phyloP scores from a whole-genome alignment of 2,797 vertebrate species.

The Sebastes cheni region DNA sequence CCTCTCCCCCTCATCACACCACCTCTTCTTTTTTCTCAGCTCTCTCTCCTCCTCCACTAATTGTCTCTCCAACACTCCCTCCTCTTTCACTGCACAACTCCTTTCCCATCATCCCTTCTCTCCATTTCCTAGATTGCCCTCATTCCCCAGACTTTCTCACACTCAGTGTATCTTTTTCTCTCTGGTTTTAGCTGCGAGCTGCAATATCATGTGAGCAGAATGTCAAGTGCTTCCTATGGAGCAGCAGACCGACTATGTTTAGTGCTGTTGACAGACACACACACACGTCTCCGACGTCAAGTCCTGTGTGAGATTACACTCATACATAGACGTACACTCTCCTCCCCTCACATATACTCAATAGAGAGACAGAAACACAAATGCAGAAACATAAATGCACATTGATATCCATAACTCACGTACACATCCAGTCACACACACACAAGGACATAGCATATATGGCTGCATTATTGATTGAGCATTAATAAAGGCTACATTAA shows the following conservation, averaged over 20 bases:
- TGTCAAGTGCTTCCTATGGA: constrained; percentile 53
- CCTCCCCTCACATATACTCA: background rate
- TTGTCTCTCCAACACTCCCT: constrained; percentile 16
- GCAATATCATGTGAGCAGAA: constrained; percentile 75
- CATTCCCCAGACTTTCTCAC: constrained; percentile 12
- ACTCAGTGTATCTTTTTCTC: constrained; percentile 3
- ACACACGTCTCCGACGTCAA: background rate
- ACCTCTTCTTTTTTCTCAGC: constrained; percentile 18
- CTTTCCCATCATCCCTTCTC: constrained; percentile 1
- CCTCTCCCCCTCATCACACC: constrained; percentile 25
- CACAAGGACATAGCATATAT: background rate
- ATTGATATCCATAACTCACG: background rate
- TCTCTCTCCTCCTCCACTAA: constrained; percentile 4
- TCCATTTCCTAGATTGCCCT: background rate
- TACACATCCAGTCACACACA: background rate
- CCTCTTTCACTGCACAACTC: constrained; percentile 16
- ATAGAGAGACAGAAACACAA: background rate
- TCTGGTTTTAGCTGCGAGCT: constrained; percentile 46
- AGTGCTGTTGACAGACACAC: constrained; percentile 34
- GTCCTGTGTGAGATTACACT: background rate
- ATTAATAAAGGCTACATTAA: background rate
- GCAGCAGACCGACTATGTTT: constrained; percentile 42
- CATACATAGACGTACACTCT: background rate
- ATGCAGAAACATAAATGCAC: constrained; percentile 3
- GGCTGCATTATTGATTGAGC: background rate